Percentiles rank a stretch among this genome's conserved stretches.
These are phyloP conservation scores for Eremophila alpestris DNA, from an alignment of 2,797 vertebrate species.

Conservation along the genomic window DNA sequence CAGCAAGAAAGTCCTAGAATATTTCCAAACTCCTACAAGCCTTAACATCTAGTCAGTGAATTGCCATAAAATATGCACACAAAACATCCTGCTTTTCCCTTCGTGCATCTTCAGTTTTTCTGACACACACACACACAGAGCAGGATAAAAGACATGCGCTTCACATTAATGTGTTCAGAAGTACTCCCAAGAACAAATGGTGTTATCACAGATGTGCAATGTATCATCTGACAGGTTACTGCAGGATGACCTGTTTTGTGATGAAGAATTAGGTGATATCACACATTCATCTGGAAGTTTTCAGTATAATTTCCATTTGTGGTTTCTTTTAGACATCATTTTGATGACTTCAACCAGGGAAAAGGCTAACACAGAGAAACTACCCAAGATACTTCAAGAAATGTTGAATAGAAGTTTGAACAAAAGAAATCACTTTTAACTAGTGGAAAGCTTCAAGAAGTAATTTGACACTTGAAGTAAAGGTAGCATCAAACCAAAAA, in stretches of 20 bases:
- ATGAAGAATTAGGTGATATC: not conserved
- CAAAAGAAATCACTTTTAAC: not conserved
- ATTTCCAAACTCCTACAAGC: not conserved
- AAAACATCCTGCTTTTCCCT: not conserved
- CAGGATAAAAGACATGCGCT: not conserved
- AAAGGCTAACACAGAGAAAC: not conserved
- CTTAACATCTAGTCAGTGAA: not conserved
- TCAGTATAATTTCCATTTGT: not conserved
- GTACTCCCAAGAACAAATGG: not conserved
- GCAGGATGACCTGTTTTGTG: not conserved
- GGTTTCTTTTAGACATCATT: not conserved
- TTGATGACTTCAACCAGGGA: not conserved
- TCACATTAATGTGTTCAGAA: not conserved
- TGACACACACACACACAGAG: not conserved
- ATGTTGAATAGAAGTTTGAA: not conserved
- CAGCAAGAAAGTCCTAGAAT: not conserved
- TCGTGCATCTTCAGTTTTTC: not conserved
- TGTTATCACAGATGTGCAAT: not conserved
- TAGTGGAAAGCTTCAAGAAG: not conserved
- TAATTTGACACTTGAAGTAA: not conserved
- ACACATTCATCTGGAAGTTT: not conserved
- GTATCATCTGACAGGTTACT: not conserved
- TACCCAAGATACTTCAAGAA: not conserved
- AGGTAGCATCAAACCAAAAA: not conserved
- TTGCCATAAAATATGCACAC: not conserved